Base-by-base conservation (phyloP, 2,797 vertebrate species). In the Poeciliopsis infans region DNA sequence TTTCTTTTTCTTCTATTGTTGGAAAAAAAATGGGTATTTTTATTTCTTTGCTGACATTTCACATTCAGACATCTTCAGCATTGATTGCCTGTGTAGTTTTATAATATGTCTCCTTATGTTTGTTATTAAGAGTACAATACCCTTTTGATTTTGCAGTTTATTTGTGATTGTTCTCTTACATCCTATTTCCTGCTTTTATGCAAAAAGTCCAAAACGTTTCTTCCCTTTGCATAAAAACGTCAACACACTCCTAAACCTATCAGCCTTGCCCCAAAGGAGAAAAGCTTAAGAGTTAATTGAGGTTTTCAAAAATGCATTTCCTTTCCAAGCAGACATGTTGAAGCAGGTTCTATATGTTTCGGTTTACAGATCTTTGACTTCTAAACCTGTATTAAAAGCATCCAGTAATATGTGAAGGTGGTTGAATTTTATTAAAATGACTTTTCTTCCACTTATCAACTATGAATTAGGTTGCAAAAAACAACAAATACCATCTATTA, bases 1-100 rank as follows among this genome's bases (percentile, higher is more conserved):
- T 46, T 90, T 90, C 83, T 87, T 89, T 90, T 89, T 75, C 78
- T 74, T 87, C 81, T 79, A 82, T 77, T 91, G 80, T 93, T 83
- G 88, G 84, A 83, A 92, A 92, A 57, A 93, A 88, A 94, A 91
- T 69, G 71, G 88, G 89, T 89, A 94, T 90, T 92, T 89, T 92
- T 88, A 86, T 84, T 87, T 90, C 80, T 83, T 85, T 80, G 82
- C 87, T 77, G 79, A 45, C 84, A 88, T 89, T 2, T 72, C 87
- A 88, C 84, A 89, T 90, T 85, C 86, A 78, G 79, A 80, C 15
- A 51, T 23, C 1, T 53, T 15, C 68, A 45, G 25, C 41, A 28
- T 43, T 45, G 25, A 45, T 70, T n/a, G 25, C 13, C 23, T n/a
- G 12, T 70, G 7, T 15, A 41, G 68, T 45, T 69, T 10, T 33